These are phyloP conservation scores for Cherax destructor DNA, from an alignment of 1,140 invertebrate species.

Conservation along the genomic window DNA sequence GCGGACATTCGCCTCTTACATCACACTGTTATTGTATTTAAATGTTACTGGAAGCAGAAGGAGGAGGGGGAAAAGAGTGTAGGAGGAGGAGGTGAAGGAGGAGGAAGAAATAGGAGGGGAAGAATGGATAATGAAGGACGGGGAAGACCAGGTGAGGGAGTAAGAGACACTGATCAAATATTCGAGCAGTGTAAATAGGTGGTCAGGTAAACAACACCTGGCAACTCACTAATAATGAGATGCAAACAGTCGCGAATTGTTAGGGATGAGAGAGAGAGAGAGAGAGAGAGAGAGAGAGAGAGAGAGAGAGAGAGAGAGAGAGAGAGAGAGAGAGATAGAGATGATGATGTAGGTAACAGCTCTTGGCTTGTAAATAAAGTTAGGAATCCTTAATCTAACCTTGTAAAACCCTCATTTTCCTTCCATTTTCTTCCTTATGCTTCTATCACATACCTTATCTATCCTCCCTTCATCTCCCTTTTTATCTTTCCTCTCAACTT, in stretches of 20 bases:
- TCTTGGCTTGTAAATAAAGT: too few relatives aligned
- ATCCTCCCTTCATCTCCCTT: neutral
- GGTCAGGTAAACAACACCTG: neutral
- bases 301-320: neutral
- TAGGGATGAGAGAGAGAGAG: neutral
- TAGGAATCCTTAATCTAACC: too few relatives aligned
- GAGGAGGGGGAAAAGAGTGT: too few relatives aligned
- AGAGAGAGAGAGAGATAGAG: neutral
- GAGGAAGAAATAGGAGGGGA: neutral
- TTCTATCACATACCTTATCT: neutral
- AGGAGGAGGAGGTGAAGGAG: too few relatives aligned
- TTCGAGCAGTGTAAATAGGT: neutral
- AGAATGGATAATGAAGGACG: neutral
- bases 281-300: neutral
- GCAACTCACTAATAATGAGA: neutral
- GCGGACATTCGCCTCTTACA: too few relatives aligned
- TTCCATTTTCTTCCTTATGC: neutral
- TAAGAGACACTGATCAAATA: slow-evolving; percentile 3
- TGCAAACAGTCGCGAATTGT: neutral
- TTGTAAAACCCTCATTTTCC: neutral
- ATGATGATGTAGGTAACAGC: neutral
- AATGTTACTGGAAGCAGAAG: too few relatives aligned
- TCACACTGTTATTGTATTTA: too few relatives aligned
- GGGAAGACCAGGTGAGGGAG: neutral
- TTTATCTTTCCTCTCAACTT: neutral